These are phyloP conservation scores for Spilarctia lutea DNA, from an alignment of 2,888 invertebrate genomes.

Conservation along the genomic window DNA sequence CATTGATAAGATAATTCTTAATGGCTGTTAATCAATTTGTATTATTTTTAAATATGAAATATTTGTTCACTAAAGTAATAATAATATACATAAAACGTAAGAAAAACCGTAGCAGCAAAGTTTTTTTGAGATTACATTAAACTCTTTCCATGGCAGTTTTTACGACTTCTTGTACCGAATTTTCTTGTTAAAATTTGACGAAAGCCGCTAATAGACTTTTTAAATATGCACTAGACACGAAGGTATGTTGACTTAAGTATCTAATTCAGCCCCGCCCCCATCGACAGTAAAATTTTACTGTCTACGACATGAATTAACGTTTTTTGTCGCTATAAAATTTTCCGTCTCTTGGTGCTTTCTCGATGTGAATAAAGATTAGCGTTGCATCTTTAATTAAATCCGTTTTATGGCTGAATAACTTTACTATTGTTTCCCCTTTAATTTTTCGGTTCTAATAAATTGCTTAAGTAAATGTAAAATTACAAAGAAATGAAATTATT, in stretches of 20 bases:
- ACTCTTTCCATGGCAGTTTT: conserved; percentile 56
- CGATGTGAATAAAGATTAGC: conserved; percentile 63
- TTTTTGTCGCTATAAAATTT: conserved; percentile 56
- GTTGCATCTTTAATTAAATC: conserved; percentile 71
- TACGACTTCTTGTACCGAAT: conserved; percentile 55
- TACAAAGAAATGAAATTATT: conserved; percentile 29
- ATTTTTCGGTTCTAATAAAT: conserved; percentile 37
- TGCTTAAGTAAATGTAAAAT: conserved; percentile 25
- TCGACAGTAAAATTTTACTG: conserved; percentile 52
- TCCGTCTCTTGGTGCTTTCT: conserved; percentile 50
- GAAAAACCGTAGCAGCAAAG: conserved; percentile 49
- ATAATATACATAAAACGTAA: conserved; percentile 32
- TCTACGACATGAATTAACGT: conserved; percentile 52
- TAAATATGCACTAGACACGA: conserved; percentile 50
- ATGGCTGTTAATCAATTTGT: conserved; percentile 52
- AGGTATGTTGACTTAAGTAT: conserved; percentile 48
- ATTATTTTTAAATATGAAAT: background rate
- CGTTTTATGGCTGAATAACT: conserved; percentile 49
- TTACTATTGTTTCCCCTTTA: conserved; percentile 42
- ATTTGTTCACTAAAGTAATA: conserved; percentile 23
- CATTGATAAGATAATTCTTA: conserved; percentile 63
- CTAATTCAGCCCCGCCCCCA: conserved; percentile 47
- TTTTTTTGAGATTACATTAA: conserved; percentile 50
- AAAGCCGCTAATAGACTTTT: conserved; percentile 53
- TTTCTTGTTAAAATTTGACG: conserved; percentile 56